Evolutionary conservation across 2,888 invertebrate species (phyloP), one percentile per base, ranked within the genome.

Genomic region (Tillus elongatus): DNA sequence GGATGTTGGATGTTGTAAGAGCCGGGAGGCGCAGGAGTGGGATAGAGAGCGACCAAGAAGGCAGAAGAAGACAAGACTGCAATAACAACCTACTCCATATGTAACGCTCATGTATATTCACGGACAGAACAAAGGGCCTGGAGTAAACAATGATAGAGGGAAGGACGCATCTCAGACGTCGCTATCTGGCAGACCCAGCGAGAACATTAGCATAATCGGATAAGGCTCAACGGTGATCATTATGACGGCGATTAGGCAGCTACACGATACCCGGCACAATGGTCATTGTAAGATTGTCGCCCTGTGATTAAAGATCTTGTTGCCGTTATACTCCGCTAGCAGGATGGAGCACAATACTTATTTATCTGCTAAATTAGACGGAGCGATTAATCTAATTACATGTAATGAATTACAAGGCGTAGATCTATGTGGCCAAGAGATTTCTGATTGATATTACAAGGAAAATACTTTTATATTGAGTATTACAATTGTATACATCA

Each of bases 91-190:
- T 61, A 54, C 51, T 61, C 62, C 63, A 64, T 64, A 63, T 64
- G 63, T 63, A 64, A 63, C 60, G 59, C 61, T 64, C 63, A 64
- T 63, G 63, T 64, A 62, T 64, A 64, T 64, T 64, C 63, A 64
- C 58, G 57, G 56, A 50, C 52, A 51, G 58, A 57, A 61, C 61
- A 62, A 64, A 63, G 60, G 60, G 53, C 44, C 55, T 47, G 53
- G 56, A 58, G 63, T 61, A 62, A 63, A 64, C 63, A 63, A 61
- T 58, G 58, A 57, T 54, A 51, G 56, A 54, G 52, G 53, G 49
- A 44, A 38, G 37, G 34, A 35, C 40, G 47, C 51, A 49, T 47
- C 49, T 49, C 45, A 37, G 45, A 41, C 43, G 42, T 43, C 53
- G 52, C 58, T 63, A 63, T 63, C 63, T 62, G 53, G 50, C 53